phyloP scores from a whole-genome alignment of 2,113 vertebrate species.

The Mirza zaza region DNA sequence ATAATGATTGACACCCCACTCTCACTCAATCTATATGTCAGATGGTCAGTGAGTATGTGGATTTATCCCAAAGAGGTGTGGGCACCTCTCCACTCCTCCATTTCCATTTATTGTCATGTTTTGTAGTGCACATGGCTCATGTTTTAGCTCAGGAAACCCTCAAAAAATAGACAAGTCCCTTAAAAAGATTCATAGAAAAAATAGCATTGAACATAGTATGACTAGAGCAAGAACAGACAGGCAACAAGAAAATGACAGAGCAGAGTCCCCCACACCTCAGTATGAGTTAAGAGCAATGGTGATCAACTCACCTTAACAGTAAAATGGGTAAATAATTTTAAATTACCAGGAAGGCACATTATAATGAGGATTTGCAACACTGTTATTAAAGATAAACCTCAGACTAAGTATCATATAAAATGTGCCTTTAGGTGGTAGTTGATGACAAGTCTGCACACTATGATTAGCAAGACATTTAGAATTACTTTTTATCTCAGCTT shows the following conservation, averaged over 20 bases:
- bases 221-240: neutral
- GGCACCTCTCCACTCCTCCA: neutral
- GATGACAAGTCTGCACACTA: neutral
- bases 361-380: neutral
- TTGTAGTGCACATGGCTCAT: neutral
- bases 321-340: neutral
- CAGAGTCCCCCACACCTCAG: neutral
- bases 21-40: neutral
- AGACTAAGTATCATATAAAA: neutral
- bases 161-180: neutral
- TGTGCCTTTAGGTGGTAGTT: neutral
- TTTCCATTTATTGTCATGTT: neutral
- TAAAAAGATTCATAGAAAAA: neutral
- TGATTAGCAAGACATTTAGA: neutral
- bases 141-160: neutral
- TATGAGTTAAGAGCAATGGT: fast-evolving
- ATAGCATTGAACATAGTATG: neutral
- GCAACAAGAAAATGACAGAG: neutral
- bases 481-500: neutral
- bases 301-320: neutral
- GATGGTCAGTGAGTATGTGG: too few relatives aligned
- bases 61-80: neutral
- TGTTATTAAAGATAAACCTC: neutral
- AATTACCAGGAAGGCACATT: neutral
- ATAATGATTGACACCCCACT: too few relatives aligned